Conservation (phyloP, 2,113 vertebrate genomes). For the Micronycteris hirsuta region DNA sequence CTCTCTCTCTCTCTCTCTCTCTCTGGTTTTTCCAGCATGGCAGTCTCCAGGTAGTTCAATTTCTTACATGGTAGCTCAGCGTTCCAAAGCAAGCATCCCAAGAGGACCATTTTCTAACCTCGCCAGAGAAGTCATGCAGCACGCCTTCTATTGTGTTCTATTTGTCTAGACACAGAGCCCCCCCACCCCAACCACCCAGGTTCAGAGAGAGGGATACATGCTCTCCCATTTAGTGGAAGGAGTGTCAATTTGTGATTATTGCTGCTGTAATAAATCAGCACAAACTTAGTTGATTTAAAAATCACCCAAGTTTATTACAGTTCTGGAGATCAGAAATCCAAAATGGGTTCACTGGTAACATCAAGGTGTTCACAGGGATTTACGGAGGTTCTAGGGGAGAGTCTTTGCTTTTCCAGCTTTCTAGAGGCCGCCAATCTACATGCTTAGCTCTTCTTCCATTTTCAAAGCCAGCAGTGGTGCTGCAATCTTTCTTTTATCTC, state of each 20-base stretch:
- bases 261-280: background rate
- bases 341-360: background rate
- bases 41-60: background rate
- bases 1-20: background rate
- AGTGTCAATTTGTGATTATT: background rate
- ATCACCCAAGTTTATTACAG: background rate
- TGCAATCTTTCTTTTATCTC: background rate
- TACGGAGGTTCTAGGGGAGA: background rate
- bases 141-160: background rate
- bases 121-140: background rate
- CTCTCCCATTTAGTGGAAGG: background rate
- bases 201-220: background rate
- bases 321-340: background rate
- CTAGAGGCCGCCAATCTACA: accelerated
- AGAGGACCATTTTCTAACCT: background rate
- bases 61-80: background rate
- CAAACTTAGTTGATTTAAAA: background rate
- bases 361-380: background rate
- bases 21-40: background rate
- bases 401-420: background rate
- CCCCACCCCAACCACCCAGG: background rate
- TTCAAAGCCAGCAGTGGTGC: background rate
- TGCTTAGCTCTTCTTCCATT: background rate
- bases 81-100: background rate
- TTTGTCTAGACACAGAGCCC: background rate